Base-by-base conservation (phyloP, 92 coral and sea anemone species). In the Umimayanthus kanabou region DNA sequence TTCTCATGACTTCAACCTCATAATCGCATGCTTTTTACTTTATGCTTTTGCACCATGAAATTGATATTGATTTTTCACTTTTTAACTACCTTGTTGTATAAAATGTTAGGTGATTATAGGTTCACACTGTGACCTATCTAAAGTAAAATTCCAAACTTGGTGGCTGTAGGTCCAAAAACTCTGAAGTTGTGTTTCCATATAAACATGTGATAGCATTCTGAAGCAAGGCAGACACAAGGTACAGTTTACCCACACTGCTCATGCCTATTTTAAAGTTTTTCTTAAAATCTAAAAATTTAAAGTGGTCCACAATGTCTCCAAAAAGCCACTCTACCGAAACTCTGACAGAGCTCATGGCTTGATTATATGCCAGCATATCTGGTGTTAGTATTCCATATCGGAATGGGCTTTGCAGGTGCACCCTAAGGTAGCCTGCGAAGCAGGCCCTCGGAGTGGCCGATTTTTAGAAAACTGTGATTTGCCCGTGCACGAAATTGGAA, bases 261-360 rank as follows among this genome's bases (percentile, higher is more conserved):
- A 85, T 45, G 67, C 82, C 88, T 73, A 85, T 45, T 20, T 85
- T 74, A 26, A 85, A 53, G 77, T 85, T 75, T 37, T 15, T 78
- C 26, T 70, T 70, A 45, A 85, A 22, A 43, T 15, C 72, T 28
- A 30, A 29, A 84, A 66, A 85, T 29, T 71, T 71, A 43, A 3
- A 43, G 49, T 43, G 2, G 2, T 43, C 49, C 2, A 43, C 49
- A 43, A 43, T 43, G 49, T 43, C 49, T 43, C 49, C 49, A 43
- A 43, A 43, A 43, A 43, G 53, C 80, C 71, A 85, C 70, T 85
- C 88, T n/a, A 28, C 88, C n/a, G 88, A 64, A 73, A 85, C 89
- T 76, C 89, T 85, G 47, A 73, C 71, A 57, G 82, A 73, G 64
- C 82, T 85, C 89, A 85, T 85, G 77, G 89, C 76, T 40, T 77